Conservation (phyloP, 92 coral and sea anemone species). For the Porites rus region DNA sequence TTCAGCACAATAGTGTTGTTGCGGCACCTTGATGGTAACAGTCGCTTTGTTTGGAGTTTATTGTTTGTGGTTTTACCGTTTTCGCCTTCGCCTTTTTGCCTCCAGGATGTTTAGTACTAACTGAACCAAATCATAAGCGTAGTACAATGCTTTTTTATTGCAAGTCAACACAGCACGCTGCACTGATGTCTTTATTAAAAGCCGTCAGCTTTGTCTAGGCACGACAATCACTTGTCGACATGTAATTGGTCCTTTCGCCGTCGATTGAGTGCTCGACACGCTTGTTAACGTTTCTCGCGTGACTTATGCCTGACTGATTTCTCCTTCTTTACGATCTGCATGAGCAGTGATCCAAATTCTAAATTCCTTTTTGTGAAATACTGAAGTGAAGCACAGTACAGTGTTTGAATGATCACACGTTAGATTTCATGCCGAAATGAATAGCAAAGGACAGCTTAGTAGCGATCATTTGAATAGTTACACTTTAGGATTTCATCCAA, state of each 20-base stretch:
- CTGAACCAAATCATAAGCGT: background rate
- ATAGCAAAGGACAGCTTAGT: no score
- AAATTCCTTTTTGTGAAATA: background rate
- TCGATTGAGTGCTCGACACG: background rate
- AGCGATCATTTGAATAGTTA: no score
- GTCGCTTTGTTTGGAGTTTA: background rate
- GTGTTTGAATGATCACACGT: no score
- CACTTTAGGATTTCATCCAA: no score
- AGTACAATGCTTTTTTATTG: no score
- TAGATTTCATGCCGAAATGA: no score
- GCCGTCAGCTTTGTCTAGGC: background rate
- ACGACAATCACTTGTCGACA: background rate
- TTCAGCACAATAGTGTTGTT: no score
- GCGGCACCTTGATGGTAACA: background rate
- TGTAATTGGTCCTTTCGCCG: background rate
- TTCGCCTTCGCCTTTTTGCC: background rate
- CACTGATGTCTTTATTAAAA: background rate
- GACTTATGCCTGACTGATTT: background rate
- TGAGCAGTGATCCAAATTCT: background rate
- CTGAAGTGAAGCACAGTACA: background rate
- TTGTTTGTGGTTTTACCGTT: no score
- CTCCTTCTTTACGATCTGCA: background rate
- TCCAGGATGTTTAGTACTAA: background rate
- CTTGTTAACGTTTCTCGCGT: conserved; percentile 4
- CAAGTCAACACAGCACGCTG: background rate